A percentile compares a stretch with the other conserved stretches of the same genome.
Evolutionary conservation across 2,797 vertebrate species (phyloP).

Genomic region (Labroides dimidiatus): DNA sequence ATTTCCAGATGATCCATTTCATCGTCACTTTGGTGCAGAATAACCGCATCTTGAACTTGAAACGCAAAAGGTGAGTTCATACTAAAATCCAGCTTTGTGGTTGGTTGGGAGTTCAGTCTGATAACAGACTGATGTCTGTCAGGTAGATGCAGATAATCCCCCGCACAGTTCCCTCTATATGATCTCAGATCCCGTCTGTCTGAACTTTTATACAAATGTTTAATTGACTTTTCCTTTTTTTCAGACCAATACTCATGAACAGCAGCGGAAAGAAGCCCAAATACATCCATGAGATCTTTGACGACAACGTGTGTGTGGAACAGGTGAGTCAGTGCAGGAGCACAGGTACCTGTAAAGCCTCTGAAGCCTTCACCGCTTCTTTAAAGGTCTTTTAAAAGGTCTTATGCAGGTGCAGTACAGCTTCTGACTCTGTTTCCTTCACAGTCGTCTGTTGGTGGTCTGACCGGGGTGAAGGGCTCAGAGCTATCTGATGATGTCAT

Average conservation of each 20-base stretch:
- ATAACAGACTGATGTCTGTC: too few species aligned
- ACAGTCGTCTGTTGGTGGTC: conserved; percentile 87
- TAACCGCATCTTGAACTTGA: conserved; percentile 94
- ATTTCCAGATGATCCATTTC: conserved; percentile 93
- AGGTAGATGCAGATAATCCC: too few species aligned
- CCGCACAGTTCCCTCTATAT: too few species aligned
- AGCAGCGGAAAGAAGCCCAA: conserved; percentile 93
- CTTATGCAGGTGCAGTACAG: too few species aligned
- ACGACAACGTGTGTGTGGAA: conserved; percentile 84
- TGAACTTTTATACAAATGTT: too few species aligned
- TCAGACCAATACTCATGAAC: conserved; percentile 92
- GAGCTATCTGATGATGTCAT: conserved; percentile 92
- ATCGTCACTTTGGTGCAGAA: conserved; percentile 96
- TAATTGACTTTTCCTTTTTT: too few species aligned
- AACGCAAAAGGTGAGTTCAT: conserved; percentile 92
- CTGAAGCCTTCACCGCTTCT: background rate
- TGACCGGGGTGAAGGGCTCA: conserved; percentile 85
- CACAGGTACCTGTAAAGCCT: background rate
- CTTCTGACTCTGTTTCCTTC: conserved; percentile 9
- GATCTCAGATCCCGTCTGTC: too few species aligned
- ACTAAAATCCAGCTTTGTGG: too few species aligned
- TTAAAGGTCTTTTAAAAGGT: too few species aligned
- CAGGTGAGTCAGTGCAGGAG: conserved; percentile 52
- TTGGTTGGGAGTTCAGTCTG: background rate
- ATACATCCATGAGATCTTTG: conserved; percentile 91